These are phyloP conservation scores for Tanypteryx hageni DNA, from an alignment of 2,888 invertebrate species.

Conservation along the genomic window DNA sequence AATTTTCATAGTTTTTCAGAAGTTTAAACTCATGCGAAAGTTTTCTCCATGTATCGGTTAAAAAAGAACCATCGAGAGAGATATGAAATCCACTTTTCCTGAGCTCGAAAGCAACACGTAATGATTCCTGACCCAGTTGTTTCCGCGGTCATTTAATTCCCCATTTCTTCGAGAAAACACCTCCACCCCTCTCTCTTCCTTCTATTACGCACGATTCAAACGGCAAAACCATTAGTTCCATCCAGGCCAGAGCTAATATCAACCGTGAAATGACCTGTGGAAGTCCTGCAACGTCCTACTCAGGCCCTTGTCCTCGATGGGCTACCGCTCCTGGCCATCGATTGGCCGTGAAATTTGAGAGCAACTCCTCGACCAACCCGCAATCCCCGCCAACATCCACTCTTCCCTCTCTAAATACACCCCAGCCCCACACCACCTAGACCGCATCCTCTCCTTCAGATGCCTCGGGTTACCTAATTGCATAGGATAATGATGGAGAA, in stretches of 20 bases:
- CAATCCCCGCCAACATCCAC: neutral
- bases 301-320: neutral
- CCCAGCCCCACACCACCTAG: neutral
- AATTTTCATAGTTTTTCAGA: no score
- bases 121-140: neutral
- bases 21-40: no score
- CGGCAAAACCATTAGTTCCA: slow-evolving; percentile 14
- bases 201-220: slow-evolving; percentile 12
- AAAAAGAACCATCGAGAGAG: no score
- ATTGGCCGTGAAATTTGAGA: neutral
- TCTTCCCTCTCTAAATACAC: neutral
- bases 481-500: neutral
- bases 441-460: neutral
- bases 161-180: neutral
- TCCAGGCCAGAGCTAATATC: slow-evolving; percentile 1
- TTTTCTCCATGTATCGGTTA: no score
- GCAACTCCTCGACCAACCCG: neutral
- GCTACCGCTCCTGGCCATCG: neutral
- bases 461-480: neutral
- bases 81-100: no score
- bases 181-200: neutral
- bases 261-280: neutral
- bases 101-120: neutral
- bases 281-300: neutral
- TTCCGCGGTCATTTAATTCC: neutral